phyloP scores from a whole-genome alignment of 2,888 invertebrate species.

The Pseudococcus jackbeardsleyi region DNA sequence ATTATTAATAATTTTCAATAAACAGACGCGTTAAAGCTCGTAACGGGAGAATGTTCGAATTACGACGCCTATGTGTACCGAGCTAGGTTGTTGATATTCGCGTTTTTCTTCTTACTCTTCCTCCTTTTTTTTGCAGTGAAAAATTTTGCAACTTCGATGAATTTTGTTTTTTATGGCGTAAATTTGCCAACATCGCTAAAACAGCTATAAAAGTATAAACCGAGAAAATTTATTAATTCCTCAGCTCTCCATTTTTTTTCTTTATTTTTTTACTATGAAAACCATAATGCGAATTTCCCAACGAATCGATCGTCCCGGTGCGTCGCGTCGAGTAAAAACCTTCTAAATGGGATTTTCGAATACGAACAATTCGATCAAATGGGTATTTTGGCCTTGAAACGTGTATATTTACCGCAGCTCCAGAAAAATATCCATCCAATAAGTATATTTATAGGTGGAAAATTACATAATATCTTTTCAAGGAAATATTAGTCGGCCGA shows the following conservation, averaged over 20 bases:
- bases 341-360: background rate
- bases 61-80: background rate
- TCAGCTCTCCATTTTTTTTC: background rate
- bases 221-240: slow-evolving; percentile 31
- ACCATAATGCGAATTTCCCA: background rate
- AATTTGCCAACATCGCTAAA: slow-evolving; percentile 22
- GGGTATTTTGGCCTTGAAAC: background rate
- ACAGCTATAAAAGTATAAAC: slow-evolving; percentile 4
- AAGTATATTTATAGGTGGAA: background rate
- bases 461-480: background rate
- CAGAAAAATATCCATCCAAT: background rate
- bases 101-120: background rate
- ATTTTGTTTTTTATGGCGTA: slow-evolving; percentile 26
- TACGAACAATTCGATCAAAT: slow-evolving; percentile 14
- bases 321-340: background rate
- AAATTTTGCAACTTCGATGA: slow-evolving; percentile 31
- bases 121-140: background rate
- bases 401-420: background rate
- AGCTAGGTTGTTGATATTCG: background rate
- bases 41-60: slow-evolving; percentile 2
- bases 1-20: slow-evolving; percentile 52
- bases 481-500: background rate
- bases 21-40: slow-evolving; percentile 1
- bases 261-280: background rate
- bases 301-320: background rate